Evolutionary conservation across 2,888 invertebrate species (phyloP), one percentile per base, ranked within the genome.

Genomic region (Melieria picta): DNA sequence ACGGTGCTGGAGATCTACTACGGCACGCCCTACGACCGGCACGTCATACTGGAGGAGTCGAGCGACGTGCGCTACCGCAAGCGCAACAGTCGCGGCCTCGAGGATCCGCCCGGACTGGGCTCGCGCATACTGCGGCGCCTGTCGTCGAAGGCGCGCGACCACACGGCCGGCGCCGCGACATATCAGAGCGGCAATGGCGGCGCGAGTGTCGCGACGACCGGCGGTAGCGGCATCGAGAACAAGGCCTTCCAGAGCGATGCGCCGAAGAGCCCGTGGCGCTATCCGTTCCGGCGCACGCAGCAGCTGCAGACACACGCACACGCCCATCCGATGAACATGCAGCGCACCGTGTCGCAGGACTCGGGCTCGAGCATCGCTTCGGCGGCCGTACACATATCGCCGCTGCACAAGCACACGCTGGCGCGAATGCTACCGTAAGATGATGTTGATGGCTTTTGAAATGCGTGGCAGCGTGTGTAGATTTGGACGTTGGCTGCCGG

Each of bases 1-100:
- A 97, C 96, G 0, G 94, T 96, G 77, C 86, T 94, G 71, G 94
- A 94, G 86, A 86, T 97, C 60, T 96, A 97, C 87, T 97, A 95
- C 85, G 97, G 96, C 85, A 97, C 97, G 13, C 97, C 97, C 0
- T 97, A 96, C 83, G 96, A 96, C 86, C 89, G 96, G 61, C 96
- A 96, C 85, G 95, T 96, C 74, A 94, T 96, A 71, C 93, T 96
- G 75, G 95, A 96, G 80, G 95, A 96, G 86, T 95, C 95, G 78
- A 91, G 92, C 80, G 92, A 91, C 80, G 91, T 90, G 71, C 89
- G 90, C 64, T 90, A 88, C 80, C 90, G 91, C 79, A 91, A 91
- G 80, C 90, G 90, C 78, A 89, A 88, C 70, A 89, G 88, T 72
- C 89, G 82, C 91, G 43, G 90, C 91, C 4, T 89, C 4, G 91